These are phyloP conservation scores for Agonopterix subpropinquella DNA, from an alignment of 2,888 invertebrate genomes.

Conservation along the genomic window DNA sequence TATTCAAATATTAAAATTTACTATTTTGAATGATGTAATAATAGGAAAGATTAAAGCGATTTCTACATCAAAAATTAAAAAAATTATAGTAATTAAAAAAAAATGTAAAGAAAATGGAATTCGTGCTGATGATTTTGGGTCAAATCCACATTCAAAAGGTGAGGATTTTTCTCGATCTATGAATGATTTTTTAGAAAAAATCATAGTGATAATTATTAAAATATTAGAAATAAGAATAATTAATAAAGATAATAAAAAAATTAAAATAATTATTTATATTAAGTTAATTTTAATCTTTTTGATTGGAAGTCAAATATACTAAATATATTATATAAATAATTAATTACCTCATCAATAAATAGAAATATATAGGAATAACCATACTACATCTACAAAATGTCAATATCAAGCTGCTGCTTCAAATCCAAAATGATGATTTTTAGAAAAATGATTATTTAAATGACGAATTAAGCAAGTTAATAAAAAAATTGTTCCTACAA, in stretches of 20 bases:
- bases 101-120: slow-evolving; percentile 66
- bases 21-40: slow-evolving; percentile 51
- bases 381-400: slow-evolving; percentile 58
- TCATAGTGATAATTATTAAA: slow-evolving; percentile 64
- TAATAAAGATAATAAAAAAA: slow-evolving; percentile 38
- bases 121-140: slow-evolving; percentile 49
- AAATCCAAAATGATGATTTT: slow-evolving; percentile 51
- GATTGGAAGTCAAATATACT: slow-evolving; percentile 85
- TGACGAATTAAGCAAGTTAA: slow-evolving; percentile 43
- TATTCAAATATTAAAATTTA: slow-evolving; percentile 38
- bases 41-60: slow-evolving; percentile 78
- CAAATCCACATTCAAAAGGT: slow-evolving; percentile 75
- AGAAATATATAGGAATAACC: slow-evolving; percentile 67
- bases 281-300: slow-evolving; percentile 73
- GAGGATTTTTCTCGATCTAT: slow-evolving; percentile 78
- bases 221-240: slow-evolving; percentile 58
- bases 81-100: slow-evolving; percentile 81
- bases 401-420: slow-evolving; percentile 60
- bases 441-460: slow-evolving; percentile 45
- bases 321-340: slow-evolving; percentile 80
- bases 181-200: slow-evolving; percentile 75
- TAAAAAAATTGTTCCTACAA: slow-evolving; percentile 68
- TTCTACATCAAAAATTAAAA: slow-evolving; percentile 85
- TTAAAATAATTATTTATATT: slow-evolving; percentile 77
- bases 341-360: slow-evolving; percentile 82